Conservation (phyloP, 2,113 vertebrate species). For the Hyperoodon ampullatus region DNA sequence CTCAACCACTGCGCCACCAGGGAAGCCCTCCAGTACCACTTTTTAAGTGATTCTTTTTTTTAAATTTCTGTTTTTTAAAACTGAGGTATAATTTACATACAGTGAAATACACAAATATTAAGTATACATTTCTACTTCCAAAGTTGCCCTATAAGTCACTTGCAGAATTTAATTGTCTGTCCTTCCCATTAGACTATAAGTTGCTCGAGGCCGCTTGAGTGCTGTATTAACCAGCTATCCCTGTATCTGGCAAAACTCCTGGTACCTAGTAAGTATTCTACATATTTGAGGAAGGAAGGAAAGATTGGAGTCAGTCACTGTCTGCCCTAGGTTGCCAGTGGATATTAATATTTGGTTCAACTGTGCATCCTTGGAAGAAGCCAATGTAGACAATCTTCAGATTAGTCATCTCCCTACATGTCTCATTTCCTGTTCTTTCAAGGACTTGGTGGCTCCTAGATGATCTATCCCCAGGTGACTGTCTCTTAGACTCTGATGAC, state of each 20-base stretch:
- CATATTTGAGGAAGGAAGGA: background rate
- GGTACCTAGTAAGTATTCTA: background rate
- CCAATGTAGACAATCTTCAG: background rate
- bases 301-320: background rate
- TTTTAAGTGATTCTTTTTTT: background rate
- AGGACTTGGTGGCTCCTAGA: background rate
- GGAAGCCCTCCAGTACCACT: background rate
- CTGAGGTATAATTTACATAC: background rate
- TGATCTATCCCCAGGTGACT: conserved; percentile 1
- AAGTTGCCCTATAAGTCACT: background rate
- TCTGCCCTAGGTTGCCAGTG: background rate
- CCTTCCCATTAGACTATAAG: background rate
- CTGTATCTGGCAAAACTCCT: background rate
- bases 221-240: background rate
- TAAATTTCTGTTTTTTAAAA: background rate
- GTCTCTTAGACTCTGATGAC: conserved; percentile 12
- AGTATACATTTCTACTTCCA: background rate
- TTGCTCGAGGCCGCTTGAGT: background rate
- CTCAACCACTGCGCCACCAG: no score
- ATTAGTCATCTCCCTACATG: conserved; percentile 19
- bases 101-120: conserved; percentile 6
- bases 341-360: conserved; percentile 1
- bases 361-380: background rate
- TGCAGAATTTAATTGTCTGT: background rate
- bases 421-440: conserved; percentile 62